These are phyloP conservation scores for Rhinoderma darwinii DNA, from an alignment of 2,113 vertebrate genomes.

Conservation along the genomic window DNA sequence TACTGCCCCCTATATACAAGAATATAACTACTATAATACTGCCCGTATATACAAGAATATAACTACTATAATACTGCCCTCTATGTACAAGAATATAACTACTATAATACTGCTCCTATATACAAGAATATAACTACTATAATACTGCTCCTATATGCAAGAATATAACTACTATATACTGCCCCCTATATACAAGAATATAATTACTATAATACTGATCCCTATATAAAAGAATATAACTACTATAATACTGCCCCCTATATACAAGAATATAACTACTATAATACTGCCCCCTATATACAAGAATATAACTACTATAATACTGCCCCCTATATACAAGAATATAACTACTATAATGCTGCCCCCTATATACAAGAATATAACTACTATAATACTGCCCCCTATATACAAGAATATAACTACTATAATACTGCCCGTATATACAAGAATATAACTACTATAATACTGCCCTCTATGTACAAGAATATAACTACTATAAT, in stretches of 20 bases:
- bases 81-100: background rate
- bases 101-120: constrained; percentile 3
- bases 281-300: constrained; percentile 7
- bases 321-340: background rate
- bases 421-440: too few relatives aligned
- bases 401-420: too few relatives aligned
- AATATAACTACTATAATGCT: background rate
- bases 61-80: too few relatives aligned
- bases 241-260: constrained; percentile 4
- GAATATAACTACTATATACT: constrained; percentile 5
- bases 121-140: constrained; percentile 9
- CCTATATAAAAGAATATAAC: background rate
- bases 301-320: background rate
- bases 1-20: background rate
- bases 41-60: too few relatives aligned
- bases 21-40: background rate
- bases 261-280: constrained; percentile 10
- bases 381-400: too few relatives aligned
- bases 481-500: background rate
- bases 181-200: background rate
- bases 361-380: too few relatives aligned
- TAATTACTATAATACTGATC: background rate
- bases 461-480: too few relatives aligned
- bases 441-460: too few relatives aligned
- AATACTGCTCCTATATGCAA: background rate